A percentile compares a stretch with the other conserved stretches of the same genome.
Conservation (phyloP, 2,797 vertebrate species). For the Sebastes nivosus region DNA sequence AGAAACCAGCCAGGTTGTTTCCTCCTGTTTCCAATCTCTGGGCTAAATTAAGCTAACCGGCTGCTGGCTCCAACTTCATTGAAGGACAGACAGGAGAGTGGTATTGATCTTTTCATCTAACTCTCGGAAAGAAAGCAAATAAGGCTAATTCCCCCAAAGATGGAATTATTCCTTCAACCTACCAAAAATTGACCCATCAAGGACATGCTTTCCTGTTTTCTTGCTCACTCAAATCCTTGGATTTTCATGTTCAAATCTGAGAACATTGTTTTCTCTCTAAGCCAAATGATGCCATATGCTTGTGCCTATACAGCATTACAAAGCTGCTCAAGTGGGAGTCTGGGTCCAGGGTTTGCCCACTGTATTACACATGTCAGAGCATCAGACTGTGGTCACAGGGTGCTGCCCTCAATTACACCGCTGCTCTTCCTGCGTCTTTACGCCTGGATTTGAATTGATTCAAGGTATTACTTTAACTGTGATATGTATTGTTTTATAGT, state of each 20-base stretch:
- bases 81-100: conserved; percentile 10
- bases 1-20: not conserved
- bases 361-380: conserved; percentile 21
- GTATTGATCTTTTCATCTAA: conserved; percentile 12
- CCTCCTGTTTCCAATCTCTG: not conserved
- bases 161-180: conserved; percentile 11
- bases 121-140: conserved; percentile 23
- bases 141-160: conserved; percentile 15
- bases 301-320: conserved; percentile 22
- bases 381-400: conserved; percentile 18
- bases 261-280: conserved; percentile 35
- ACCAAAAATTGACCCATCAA: conserved; percentile 35
- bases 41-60: conserved; percentile 15
- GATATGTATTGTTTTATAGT: not conserved
- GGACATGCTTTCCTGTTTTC: conserved; percentile 25
- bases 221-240: conserved; percentile 24
- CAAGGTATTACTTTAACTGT: not conserved
- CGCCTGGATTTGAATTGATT: not conserved
- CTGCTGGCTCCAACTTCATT: conserved; percentile 3
- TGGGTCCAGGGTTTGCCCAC: conserved; percentile 43
- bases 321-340: conserved; percentile 43
- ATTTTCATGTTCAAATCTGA: conserved; percentile 27
- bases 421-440: not conserved
- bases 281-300: conserved; percentile 52
- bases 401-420: conserved; percentile 2